Base-by-base conservation (phyloP, 1,140 invertebrate genomes). In the Megathymus violae region DNA sequence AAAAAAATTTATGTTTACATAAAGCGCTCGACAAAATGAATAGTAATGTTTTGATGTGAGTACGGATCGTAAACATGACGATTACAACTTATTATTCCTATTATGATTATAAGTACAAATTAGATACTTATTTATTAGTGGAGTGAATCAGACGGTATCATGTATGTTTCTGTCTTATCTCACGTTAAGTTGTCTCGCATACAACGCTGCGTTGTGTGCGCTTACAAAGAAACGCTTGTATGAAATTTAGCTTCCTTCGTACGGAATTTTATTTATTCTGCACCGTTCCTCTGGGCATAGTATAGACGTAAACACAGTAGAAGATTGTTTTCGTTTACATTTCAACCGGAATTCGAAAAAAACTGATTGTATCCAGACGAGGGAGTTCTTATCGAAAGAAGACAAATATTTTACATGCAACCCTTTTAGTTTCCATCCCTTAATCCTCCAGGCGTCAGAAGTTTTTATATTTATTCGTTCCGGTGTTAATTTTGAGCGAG, bases 351-450 rank as follows among this genome's bases (percentile, higher is more conserved):
- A 31, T 31, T 31, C 27, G 27, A n/a, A 43, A 43, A 40, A 40
- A 43, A 15, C 15, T 16, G 40, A 43, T 43, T 43, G 14, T 16
- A 9, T 16, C 0, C 1, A 14, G 11, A 13, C 7, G 16, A 13
- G n/a, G 17, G 48, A 19, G 13, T 54, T 54, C 19, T 54, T 54
- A 54, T 54, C 51, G 17, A 9, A 14, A 14, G 50, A 40, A 41
- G 51, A 43, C 51, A 54, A 54, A 54, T 54, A 54, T 54, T 54
- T 54, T 54, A 54, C 51, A 54, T 27, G 38, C 38, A 15, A 54
- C 13, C 36, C 51, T 25, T 19, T 51, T 38, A 38, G 15, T n/a
- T 43, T 9, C 10, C 36, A 27, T 22, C 38, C 19, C 40, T 54
- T 25, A 25, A 43, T 54, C 10, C 19, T 19, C 6, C 2, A 13